Base-by-base conservation (phyloP, 2,113 vertebrate species). In the Oriolus oriolus region DNA sequence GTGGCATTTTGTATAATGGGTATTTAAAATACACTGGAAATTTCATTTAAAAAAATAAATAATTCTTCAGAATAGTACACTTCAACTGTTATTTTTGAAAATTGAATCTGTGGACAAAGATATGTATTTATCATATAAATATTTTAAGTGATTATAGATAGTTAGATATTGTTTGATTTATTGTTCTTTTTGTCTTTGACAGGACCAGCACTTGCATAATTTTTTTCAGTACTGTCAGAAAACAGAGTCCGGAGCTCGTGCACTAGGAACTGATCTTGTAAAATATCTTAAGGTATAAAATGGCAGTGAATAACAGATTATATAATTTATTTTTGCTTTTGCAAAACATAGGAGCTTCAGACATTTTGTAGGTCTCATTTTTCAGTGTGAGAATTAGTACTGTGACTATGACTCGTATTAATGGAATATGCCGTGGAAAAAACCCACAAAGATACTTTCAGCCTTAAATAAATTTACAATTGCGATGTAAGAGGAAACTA, bases 181-280 rank as follows among this genome's bases (percentile, higher is more conserved):
- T 90, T 75, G 45, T 76, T 84, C 41, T 90, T 93, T 86, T 52
- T 96, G 54, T 71, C 89, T 64, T 53, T 78, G 37, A 19, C 91
- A 99, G 99, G 99, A 99, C 97, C 99, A 99, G 90, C 99, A 99
- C 97, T 98, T 99, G 96, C 98, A 99, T 97, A 99, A 99, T 96
- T 99, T 99, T 97, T 99, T 99, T 95, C 98, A 99, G 80, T 99
- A 99, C 98, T 99, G 99, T 98, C 99, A 99, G 96, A 98, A 97
- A 97, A 98, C 97, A 1, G 97, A 98, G 47, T 98, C 98, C 4
- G 98, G 98, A 85, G 97, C 98, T 44, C 98, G 98, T 87, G 97
- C 97, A n/a, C 96, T 98, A 54, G 99, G 98, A 93, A 98, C 97
- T 84, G 99, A 99, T 61, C 98, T 99, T 90, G 99, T 99, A 45